Conservation (phyloP, 2,888 invertebrate genomes). For the Folsomia manolachei region DNA sequence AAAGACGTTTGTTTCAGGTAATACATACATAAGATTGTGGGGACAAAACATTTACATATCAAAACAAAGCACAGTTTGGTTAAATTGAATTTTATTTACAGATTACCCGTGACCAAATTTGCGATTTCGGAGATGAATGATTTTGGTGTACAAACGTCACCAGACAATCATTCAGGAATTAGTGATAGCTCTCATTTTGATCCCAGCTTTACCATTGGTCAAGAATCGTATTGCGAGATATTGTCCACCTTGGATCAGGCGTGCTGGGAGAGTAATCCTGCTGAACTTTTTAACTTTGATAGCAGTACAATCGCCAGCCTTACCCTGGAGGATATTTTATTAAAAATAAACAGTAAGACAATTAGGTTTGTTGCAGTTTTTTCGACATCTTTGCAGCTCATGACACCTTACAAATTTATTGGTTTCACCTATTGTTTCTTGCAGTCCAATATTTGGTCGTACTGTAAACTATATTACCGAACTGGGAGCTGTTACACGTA, state of each 20-base stretch:
- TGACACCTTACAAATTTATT: constrained; percentile 10
- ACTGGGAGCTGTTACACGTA: constrained; percentile 63
- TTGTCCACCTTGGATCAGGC: constrained; percentile 62
- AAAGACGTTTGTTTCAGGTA: constrained; percentile 61
- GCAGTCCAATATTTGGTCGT: constrained; percentile 66
- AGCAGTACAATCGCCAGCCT: constrained; percentile 58
- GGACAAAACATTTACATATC: no score
- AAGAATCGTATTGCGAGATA: constrained; percentile 64
- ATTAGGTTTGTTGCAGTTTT: constrained; percentile 56
- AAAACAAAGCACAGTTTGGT: no score
- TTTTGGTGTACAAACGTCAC: constrained; percentile 25
- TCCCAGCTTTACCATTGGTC: no score
- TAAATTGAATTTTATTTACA: constrained; percentile 22
- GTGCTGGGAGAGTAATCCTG: constrained; percentile 65
- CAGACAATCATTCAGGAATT: no score
- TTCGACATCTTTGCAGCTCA: no score
- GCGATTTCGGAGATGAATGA: no score
- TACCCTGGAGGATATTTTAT: constrained; percentile 64
- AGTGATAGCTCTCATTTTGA: constrained; percentile 51
- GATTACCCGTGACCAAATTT: constrained; percentile 47
- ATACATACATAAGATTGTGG: no score
- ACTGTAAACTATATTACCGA: constrained; percentile 63
- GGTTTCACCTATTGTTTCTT: constrained; percentile 39
- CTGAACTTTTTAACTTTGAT: constrained; percentile 70
- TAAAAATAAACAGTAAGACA: constrained; percentile 61